These are phyloP conservation scores for Pachycephus smyrnensis DNA, from an alignment of 2,888 invertebrate genomes.

Conservation along the genomic window DNA sequence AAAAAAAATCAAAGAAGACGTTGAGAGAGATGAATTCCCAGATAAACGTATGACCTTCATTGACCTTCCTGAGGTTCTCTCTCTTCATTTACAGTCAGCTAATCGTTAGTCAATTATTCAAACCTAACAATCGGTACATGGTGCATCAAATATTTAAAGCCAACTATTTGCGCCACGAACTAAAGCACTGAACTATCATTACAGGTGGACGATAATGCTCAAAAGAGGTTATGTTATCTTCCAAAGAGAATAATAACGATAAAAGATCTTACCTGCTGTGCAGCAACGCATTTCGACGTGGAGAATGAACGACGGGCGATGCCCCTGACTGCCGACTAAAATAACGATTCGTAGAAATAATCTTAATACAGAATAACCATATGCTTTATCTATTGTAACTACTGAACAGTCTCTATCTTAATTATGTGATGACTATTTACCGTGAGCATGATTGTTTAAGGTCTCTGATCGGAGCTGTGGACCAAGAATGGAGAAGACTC, in stretches of 20 bases:
- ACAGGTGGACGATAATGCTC: not conserved
- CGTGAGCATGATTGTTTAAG: conserved; percentile 48
- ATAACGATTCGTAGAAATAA: not conserved
- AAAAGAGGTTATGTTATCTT: conserved; percentile 29
- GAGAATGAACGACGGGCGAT: conserved; percentile 60
- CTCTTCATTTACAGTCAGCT: conserved; percentile 2
- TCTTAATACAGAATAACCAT: not conserved
- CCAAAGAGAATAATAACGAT: not conserved
- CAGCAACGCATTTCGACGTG: conserved; percentile 60
- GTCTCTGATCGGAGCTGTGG: not conserved
- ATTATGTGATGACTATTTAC: conserved; percentile 37
- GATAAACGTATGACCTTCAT: conserved; percentile 38
- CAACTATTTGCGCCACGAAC: not conserved
- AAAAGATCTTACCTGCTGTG: conserved; percentile 57
- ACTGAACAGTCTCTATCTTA: not conserved
- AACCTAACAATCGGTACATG: conserved; percentile 7
- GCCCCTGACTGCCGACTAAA: conserved; percentile 52
- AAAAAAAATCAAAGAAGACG: conserved; percentile 11
- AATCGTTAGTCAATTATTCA: conserved; percentile 35
- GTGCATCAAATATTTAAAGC: not conserved
- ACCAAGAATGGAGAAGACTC: not conserved
- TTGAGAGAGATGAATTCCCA: conserved; percentile 8
- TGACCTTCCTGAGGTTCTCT: conserved; percentile 31
- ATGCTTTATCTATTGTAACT: not conserved
- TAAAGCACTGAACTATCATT: not conserved